Conservation (phyloP, 2,888 invertebrate species). For the Xestobium rufovillosum region DNA sequence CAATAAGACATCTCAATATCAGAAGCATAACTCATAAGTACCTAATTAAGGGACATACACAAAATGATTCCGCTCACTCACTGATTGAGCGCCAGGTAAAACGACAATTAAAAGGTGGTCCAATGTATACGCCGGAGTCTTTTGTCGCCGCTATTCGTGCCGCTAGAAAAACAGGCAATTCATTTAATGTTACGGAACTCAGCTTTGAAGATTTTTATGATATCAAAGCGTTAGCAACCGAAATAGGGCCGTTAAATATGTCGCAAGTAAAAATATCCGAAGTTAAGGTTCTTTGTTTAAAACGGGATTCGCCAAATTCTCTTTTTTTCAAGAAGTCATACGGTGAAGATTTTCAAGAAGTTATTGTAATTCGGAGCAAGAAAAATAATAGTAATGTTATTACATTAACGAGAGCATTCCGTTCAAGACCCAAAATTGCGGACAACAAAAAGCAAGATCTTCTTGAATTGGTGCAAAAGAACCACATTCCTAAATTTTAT, state of each 20-base stretch:
- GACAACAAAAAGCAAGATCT: conserved; percentile 9
- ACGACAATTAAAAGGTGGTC: conserved; percentile 7
- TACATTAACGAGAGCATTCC: conserved; percentile 3
- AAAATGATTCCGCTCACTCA: conserved; percentile 13
- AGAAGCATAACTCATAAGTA: conserved; percentile 13
- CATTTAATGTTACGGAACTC: neutral
- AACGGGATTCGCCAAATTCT: conserved; percentile 5
- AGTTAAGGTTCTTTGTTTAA: conserved; percentile 2
- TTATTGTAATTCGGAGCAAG: neutral
- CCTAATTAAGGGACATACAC: conserved; percentile 13
- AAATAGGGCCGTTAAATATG: conserved; percentile 7
- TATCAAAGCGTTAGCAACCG: conserved; percentile 6
- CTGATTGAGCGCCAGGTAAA: conserved; percentile 9
- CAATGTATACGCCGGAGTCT: conserved; percentile 6
- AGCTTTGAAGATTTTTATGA: conserved; percentile 5
- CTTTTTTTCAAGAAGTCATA: conserved; percentile 1
- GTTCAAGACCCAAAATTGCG: conserved; percentile 4
- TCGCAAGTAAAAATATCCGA: conserved; percentile 2
- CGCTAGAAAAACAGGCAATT: too few species aligned
- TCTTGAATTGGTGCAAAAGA: conserved; percentile 9
- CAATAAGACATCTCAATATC: conserved; percentile 5
- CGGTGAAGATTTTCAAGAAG: neutral
- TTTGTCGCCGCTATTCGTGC: conserved; percentile 7
- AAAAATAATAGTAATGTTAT: neutral
- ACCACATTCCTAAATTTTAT: conserved; percentile 11